Evolutionary conservation across 2,888 invertebrate genomes (phyloP), one percentile per base, ranked within the genome.

Genomic region (Epirrita christyi): DNA sequence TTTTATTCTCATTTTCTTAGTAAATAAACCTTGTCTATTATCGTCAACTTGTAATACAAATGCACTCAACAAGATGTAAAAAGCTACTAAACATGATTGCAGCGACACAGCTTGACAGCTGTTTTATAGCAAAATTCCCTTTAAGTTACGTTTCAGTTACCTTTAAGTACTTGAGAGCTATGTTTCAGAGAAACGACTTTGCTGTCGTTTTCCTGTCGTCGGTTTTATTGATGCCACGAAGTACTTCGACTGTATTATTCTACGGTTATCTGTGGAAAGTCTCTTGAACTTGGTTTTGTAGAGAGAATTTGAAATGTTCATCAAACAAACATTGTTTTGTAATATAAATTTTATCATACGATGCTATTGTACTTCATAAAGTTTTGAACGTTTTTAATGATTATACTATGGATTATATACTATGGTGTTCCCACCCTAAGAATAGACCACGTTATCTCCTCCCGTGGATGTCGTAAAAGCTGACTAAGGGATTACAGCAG

Each of bases 1-100:
- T 21, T n/a, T 21, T 3, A 21, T 21, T 21, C 2, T 21, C 4
- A 21, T 21, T 21, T 21, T 4, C 21, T 21, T 4, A 21, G 21
- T 21, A 21, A 21, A 21, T 21, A 21, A 21, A 21, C 4, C 2
- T 21, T 21, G n/a, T n/a, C n/a, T 3, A 21, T 21, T 3, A 21
- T 21, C 21, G 21, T 21, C 21, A 21, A 21, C 21, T 21, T 21
- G 21, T 4, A 21, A 21, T 3, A 7, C 4, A 13, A 46, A 34
- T 41, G 41, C 56, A 41, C 56, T 56, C 56, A 56, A 56, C 40
- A 50, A 46, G 50, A 11, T 40, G 46, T 56, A 56, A 56, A 56
- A 56, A 3, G 6, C 34, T 27, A 46, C 45, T 55, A 46, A 45
- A 50, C 41, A 15, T 50, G 29, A 56, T 56, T 56, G 56, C 40